Base-by-base conservation (phyloP, 2,797 vertebrate genomes). In the Garrulus glandarius region DNA sequence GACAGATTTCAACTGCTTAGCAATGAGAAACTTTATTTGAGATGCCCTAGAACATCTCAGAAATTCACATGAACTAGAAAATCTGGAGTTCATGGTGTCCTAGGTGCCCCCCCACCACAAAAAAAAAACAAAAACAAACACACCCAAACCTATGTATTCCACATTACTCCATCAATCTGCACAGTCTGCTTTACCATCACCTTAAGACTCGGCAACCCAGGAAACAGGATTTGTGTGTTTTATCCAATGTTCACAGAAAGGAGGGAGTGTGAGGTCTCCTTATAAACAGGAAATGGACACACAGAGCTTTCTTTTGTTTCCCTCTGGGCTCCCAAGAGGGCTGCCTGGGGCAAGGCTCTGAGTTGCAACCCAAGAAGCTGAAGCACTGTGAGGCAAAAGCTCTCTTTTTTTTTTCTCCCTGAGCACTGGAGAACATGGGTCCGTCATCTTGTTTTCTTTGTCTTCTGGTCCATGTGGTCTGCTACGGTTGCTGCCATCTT, bases 241-340 rank as follows among this genome's bases (percentile, higher is more conserved):
- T 43, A 32, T 27, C 21, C 69, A 5, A 0, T 4, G 4, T 15
- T 75, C 52, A 49, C 14, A 57, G 17, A 57, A 57, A 49, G 9
- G 5, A 43, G 32, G 32, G 9, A 1, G 4, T 43, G 27, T 0
- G 1, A 9, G 3, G 8, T 49, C 30, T 9, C 17, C 26, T 65
- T 36, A 41, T 18, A 27, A 50, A 43, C 2, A 27, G 22, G 52
- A 75, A 57, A 43, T 43, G 37, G 32, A 57, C 22, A 19, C 26
- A 43, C 4, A 56, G 26, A 65, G 9, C 14, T 84, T 36, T 65
- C 43, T 41, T 41, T 41, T 32, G 3, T 43, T 50, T 36, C 14
- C 12, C 18, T 50, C 15, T 1, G 4, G 26, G 15, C 37, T 75
- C 26, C 37, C 0, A 0, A 43, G 37, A 36, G 12, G 18, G 32